phyloP scores from a whole-genome alignment of 1,140 invertebrate genomes.

The Drosophila busckii region DNA sequence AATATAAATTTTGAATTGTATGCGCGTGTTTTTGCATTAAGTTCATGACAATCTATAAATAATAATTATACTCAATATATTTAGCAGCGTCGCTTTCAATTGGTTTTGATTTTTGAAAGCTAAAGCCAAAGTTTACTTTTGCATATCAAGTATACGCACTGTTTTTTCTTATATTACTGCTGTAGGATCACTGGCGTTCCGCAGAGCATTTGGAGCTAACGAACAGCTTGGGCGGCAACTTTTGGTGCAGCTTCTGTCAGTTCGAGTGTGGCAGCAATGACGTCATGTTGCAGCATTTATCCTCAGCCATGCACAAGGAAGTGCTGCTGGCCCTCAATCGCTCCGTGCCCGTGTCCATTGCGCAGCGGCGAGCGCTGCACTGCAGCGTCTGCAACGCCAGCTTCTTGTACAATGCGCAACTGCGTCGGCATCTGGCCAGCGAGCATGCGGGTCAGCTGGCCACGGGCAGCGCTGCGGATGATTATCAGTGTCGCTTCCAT shows the following conservation, averaged over 20 bases:
- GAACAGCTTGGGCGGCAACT: conserved; percentile 79
- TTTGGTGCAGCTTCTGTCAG: conserved; percentile 88
- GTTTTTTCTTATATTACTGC: background rate
- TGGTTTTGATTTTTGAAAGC: no score
- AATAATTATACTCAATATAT: background rate
- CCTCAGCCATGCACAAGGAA: conserved; percentile 84
- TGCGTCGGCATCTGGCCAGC: conserved; percentile 83
- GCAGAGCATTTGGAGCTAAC: conserved; percentile 81
- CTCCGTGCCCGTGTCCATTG: conserved; percentile 88
- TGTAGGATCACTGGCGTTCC: conserved; percentile 85
- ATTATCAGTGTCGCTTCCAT: conserved; percentile 83
- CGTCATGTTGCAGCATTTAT: conserved; percentile 85
- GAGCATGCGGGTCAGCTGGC: conserved; percentile 27
- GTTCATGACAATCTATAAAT: no score
- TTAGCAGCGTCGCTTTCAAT: no score
- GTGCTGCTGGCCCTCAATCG: conserved; percentile 86
- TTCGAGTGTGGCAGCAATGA: conserved; percentile 84
- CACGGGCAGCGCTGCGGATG: conserved; percentile 81
- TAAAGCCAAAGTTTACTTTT: no score
- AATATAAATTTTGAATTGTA: no score
- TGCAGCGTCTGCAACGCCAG: conserved; percentile 81
- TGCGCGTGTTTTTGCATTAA: no score
- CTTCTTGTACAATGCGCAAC: conserved; percentile 86
- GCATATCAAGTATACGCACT: background rate
- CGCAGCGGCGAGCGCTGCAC: conserved; percentile 80